A percentile compares a stretch with the other conserved stretches of the same genome.
Conservation (phyloP, 1,140 invertebrate genomes). For the Aphelenchoides fujianensis region DNA sequence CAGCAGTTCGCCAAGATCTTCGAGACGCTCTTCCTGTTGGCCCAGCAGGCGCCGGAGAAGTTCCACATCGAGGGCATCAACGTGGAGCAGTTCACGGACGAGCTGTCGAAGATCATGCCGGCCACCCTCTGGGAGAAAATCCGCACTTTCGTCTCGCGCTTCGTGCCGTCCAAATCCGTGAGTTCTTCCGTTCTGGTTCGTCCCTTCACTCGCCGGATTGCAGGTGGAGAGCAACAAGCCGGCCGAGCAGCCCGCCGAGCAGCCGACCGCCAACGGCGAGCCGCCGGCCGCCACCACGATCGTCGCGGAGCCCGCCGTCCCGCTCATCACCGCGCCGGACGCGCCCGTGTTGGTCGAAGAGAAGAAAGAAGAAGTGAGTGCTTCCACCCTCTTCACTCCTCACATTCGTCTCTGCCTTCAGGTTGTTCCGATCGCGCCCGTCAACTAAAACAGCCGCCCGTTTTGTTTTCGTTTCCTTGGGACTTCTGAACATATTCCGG, state of each 20-base stretch:
- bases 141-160: background rate
- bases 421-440: background rate
- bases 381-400: background rate
- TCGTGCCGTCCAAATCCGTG: background rate
- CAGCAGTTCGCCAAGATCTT: conserved; percentile 5
- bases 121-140: background rate
- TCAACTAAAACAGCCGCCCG: conserved; percentile 1
- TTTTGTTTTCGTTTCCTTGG: background rate
- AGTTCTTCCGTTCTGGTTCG: too few species aligned
- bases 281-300: background rate
- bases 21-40: background rate
- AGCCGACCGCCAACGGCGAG: background rate
- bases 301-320: too few species aligned
- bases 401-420: too few species aligned
- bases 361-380: conserved; percentile 3
- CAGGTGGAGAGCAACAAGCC: background rate
- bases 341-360: background rate
- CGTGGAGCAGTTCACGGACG: background rate
- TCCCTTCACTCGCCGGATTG: too few species aligned
- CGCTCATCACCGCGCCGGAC: too few species aligned
- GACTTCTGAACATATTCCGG: background rate
- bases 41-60: background rate
- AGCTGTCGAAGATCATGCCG: background rate
- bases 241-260: background rate
- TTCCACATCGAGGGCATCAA: background rate